Percentiles rank a stretch among this genome's conserved stretches.
phyloP scores from a whole-genome alignment of 1,140 invertebrate species.

The Vanessa atalanta region DNA sequence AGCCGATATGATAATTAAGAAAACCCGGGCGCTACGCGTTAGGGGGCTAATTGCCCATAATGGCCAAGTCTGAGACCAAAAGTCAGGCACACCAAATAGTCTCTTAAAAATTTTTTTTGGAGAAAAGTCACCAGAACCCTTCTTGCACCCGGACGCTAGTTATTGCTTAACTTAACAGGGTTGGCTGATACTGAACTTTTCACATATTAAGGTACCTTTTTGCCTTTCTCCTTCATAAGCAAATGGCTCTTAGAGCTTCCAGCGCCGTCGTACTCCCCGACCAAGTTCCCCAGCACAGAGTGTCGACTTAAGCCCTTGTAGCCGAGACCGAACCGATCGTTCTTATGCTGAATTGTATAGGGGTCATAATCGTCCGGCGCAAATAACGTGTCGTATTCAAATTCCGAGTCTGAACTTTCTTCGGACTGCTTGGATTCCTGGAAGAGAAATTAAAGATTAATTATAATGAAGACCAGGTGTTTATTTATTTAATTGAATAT shows the following conservation, averaged over 20 bases:
- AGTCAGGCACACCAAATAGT: no score
- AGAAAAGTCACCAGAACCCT: no score
- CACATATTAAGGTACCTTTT: constrained; percentile 53
- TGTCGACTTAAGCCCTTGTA: constrained; percentile 90
- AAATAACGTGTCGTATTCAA: constrained; percentile 85
- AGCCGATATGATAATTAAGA: no score
- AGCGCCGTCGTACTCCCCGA: constrained; percentile 52
- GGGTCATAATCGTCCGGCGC: constrained; percentile 93
- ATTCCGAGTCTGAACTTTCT: constrained; percentile 82
- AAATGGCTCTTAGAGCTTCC: constrained; percentile 65
- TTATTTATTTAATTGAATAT: not conserved
- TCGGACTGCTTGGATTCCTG: constrained; percentile 17
- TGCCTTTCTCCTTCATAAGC: constrained; percentile 76
- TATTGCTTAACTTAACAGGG: no score
- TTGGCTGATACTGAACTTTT: no score
- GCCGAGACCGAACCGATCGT: constrained; percentile 92
- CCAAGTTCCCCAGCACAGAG: constrained; percentile 73
- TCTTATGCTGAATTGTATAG: constrained; percentile 87
- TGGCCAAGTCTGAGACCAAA: no score
- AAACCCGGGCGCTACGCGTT: no score
- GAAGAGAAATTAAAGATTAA: constrained; percentile 17
- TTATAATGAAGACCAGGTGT: not conserved
- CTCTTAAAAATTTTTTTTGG: no score
- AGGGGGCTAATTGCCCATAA: no score
- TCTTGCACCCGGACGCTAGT: no score